Conservation (phyloP, 2,888 invertebrate species). For the Trissolcus brochymenae region DNA sequence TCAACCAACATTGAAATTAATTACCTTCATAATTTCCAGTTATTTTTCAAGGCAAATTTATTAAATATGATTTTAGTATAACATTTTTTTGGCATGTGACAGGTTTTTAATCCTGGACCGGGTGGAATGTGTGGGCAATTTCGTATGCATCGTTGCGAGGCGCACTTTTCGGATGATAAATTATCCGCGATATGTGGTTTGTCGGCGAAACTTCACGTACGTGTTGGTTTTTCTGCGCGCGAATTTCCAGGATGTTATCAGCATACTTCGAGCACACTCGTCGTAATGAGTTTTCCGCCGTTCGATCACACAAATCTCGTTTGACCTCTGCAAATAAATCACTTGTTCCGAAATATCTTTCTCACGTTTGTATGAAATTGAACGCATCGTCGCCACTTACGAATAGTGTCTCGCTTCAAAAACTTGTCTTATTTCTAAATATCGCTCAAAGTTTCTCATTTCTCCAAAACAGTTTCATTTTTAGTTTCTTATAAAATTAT, state of each 20-base stretch:
- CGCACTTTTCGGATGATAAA: constrained; percentile 57
- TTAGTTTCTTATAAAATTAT: no score
- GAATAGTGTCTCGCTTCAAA: not conserved
- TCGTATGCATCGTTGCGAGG: constrained; percentile 41
- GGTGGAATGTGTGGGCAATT: constrained; percentile 45
- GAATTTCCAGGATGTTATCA: constrained; percentile 50
- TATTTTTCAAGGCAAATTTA: no score
- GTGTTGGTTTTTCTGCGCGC: constrained; percentile 8
- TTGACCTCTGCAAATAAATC: constrained; percentile 41
- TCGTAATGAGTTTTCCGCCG: constrained; percentile 40
- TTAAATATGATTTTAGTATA: no score
- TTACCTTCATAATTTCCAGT: not conserved
- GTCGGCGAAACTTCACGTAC: constrained; percentile 45
- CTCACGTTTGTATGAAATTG: constrained; percentile 6
- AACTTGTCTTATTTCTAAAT: not conserved
- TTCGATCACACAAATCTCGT: constrained; percentile 46
- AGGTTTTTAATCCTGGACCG: constrained; percentile 51
- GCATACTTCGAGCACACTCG: constrained; percentile 54
- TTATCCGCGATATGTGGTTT: constrained; percentile 57
- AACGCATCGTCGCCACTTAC: not conserved
- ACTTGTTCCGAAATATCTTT: constrained; percentile 18
- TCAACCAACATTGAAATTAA: constrained; percentile 6
- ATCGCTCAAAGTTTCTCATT: not conserved
- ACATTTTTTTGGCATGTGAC: constrained; percentile 26
- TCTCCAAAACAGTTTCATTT: no score